phyloP scores from a whole-genome alignment of 2,797 vertebrate genomes.

The Picus viridis region DNA sequence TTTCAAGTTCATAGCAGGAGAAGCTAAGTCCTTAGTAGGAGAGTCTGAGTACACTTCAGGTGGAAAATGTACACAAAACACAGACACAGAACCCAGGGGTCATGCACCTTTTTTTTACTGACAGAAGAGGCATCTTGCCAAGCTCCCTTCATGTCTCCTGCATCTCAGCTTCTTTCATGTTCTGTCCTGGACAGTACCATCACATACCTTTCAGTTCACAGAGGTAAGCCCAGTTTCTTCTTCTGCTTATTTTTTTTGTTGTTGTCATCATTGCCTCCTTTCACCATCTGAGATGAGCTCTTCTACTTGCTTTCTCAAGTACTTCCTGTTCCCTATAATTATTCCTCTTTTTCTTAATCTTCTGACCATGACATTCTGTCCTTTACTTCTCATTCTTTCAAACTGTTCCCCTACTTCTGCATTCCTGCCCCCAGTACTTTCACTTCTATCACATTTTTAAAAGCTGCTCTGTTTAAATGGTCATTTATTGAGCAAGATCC shows the following conservation, averaged over 20 bases:
- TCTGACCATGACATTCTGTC: neutral
- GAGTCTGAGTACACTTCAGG: neutral
- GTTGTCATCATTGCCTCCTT: neutral
- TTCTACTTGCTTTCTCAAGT: neutral
- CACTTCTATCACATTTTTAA: neutral
- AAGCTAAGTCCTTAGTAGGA: neutral
- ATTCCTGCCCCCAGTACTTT: neutral
- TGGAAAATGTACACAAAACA: slow-evolving; percentile 47
- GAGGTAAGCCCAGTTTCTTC: slow-evolving; percentile 20
- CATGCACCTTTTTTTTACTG: neutral
- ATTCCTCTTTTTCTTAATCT: neutral
- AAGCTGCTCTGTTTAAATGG: neutral
- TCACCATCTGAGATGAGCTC: neutral
- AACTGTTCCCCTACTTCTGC: neutral
- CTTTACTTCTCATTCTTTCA: neutral
- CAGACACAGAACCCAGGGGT: neutral
- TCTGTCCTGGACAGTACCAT: neutral
- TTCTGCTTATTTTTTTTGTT: neutral
- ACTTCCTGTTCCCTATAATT: neutral
- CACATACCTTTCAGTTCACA: neutral
- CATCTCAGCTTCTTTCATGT: neutral
- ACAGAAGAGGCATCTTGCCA: neutral
- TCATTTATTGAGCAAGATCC: neutral
- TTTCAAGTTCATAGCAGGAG: slow-evolving; percentile 31
- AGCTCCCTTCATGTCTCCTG: neutral